Base-by-base conservation (phyloP, 2,797 vertebrate species). In the Neosalanx taihuensis region DNA sequence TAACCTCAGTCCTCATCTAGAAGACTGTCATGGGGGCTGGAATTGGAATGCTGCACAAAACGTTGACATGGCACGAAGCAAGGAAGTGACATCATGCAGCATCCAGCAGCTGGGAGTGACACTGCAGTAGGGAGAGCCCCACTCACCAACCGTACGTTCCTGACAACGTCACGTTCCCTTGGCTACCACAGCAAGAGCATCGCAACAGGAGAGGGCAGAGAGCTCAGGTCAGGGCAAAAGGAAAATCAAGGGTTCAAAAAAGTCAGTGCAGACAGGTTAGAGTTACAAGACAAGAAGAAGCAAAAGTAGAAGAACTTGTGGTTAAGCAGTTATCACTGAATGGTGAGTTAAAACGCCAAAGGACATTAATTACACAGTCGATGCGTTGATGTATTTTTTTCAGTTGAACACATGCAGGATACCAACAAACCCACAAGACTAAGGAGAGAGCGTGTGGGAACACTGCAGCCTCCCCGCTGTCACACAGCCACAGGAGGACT, bases 121-220 rank as follows among this genome's bases (percentile, higher is more conserved):
- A 75, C 78, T 73, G 85, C 85, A 70, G 72, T 17, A 76, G 78
- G 90, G 88, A 89, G 92, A 71, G 89, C 82, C 87, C 85, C 92
- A 96, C 96, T 97, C 96, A 98, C 96, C 96, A 96, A 93, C 92
- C 95, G 96, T 89, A 94, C 92, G 92, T 93, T 97, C 95, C 95
- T 95, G 92, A 95, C 93, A 92, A 95, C 84, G 93, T 97, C 95
- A 85, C 96, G 95, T 87, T 98, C 96, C 94, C 96, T 94, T 86
- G 93, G 95, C 96, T 98, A 95, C 92, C 94, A 90, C 93, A 82
- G 94, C 94, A 88, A 89, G 91, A 93, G 93, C 94, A 91, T 91
- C 84, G 89, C 91, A 86, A 89, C 87, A 89, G 84, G 89, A 87
- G 89, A 85, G 87, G 90, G 92, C 92, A 93, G 85, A 89, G 89